Conservation (phyloP, 2,888 invertebrate genomes). For the Stegana nigrithorax region DNA sequence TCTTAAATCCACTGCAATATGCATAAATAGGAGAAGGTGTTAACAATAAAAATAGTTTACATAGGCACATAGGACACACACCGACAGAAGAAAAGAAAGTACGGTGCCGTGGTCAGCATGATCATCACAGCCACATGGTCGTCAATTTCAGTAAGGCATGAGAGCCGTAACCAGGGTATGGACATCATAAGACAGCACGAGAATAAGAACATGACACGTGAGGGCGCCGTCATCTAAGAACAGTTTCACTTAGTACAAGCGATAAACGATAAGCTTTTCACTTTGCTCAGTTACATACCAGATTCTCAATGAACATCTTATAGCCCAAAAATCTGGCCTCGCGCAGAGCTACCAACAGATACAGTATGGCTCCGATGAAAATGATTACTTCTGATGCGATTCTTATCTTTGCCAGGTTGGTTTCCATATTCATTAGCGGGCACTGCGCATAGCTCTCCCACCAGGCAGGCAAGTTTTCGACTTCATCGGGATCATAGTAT, state of each 20-base stretch:
- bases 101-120: slow-evolving; percentile 95
- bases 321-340: slow-evolving; percentile 92
- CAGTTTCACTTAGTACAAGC: not conserved
- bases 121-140: slow-evolving; percentile 93
- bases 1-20: slow-evolving; percentile 89
- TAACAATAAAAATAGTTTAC: not conserved
- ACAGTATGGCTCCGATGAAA: slow-evolving; percentile 85
- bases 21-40: not conserved
- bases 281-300: slow-evolving; percentile 76
- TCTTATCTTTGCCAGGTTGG: slow-evolving; percentile 71
- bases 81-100: slow-evolving; percentile 97
- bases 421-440: slow-evolving; percentile 66
- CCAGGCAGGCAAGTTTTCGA: slow-evolving; percentile 58
- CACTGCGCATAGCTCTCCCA: slow-evolving; percentile 66
- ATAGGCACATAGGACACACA: slow-evolving; percentile 57
- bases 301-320: slow-evolving; percentile 94
- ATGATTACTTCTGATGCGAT: slow-evolving; percentile 83
- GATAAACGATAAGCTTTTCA: too few relatives aligned
- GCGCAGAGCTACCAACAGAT: slow-evolving; percentile 84
- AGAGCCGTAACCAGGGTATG: slow-evolving; percentile 85
- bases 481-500: slow-evolving; percentile 56
- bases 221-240: slow-evolving; percentile 84
- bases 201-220: slow-evolving; percentile 92
- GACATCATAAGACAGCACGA: slow-evolving; percentile 90
- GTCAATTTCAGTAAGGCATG: slow-evolving; percentile 88